phyloP scores from a whole-genome alignment of 2,113 vertebrate genomes.

The Otocyon megalotis region DNA sequence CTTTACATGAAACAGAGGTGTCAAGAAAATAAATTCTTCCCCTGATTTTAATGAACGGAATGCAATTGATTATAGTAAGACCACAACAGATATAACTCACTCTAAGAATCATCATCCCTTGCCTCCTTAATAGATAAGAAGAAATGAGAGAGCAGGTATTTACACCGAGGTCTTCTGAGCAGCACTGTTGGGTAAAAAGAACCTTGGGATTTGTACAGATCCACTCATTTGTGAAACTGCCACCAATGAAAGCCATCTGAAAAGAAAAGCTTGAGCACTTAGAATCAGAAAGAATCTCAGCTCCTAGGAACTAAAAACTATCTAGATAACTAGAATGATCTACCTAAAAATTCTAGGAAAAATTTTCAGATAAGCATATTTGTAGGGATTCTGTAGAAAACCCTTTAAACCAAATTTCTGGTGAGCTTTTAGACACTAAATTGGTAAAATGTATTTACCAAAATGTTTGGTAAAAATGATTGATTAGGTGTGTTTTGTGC shows the following conservation, averaged over 20 bases:
- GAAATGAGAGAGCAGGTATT: not conserved
- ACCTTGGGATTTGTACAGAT: not conserved
- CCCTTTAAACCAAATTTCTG: not conserved
- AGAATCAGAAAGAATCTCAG: not conserved
- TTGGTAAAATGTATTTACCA: not conserved
- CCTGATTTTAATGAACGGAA: constrained; percentile 52
- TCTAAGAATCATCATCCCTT: not conserved
- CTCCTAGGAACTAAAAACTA: not conserved
- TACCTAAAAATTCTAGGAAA: constrained; percentile 15
- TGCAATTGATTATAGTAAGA: not conserved
- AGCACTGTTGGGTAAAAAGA: not conserved
- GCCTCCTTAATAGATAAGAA: constrained; percentile 5
- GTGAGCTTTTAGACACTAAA: not conserved
- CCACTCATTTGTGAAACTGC: constrained; percentile 9
- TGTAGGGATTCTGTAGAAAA: constrained; percentile 29
- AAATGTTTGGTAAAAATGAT: not conserved
- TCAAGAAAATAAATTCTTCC: constrained; percentile 40
- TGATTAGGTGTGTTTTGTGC: constrained; percentile 34
- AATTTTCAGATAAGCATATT: not conserved
- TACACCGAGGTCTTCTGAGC: not conserved
- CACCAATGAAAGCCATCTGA: not conserved
- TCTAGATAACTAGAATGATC: not conserved
- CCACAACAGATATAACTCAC: not conserved
- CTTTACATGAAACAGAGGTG: constrained; percentile 3
- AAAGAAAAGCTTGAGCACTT: not conserved